Evolutionary conservation across 1,140 invertebrate species (phyloP).

Genomic region (Colletes latitarsis): DNA sequence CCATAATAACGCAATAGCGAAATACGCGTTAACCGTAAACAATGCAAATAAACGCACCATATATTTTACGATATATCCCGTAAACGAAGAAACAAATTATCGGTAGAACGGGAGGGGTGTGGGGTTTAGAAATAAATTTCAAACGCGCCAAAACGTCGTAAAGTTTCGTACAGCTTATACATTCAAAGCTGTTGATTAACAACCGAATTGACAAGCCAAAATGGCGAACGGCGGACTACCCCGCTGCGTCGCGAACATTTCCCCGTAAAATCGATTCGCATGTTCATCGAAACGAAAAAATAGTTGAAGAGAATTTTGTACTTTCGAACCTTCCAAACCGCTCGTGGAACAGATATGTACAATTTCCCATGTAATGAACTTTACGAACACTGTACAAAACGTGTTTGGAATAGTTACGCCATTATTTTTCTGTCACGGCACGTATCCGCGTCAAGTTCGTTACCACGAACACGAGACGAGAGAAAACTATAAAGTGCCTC

Average conservation of each 20-base stretch:
- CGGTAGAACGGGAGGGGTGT: not conserved
- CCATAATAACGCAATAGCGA: not conserved
- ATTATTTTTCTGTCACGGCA: no score
- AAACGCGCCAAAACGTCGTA: not conserved
- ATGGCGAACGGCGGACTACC: not conserved
- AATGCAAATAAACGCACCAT: not conserved
- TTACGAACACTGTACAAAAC: no score
- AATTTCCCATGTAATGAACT: no score
- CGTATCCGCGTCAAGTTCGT: not conserved
- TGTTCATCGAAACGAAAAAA: not conserved
- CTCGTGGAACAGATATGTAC: no score
- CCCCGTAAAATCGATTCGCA: constrained; percentile 5
- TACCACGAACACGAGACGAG: not conserved
- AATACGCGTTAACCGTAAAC: not conserved
- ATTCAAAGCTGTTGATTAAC: constrained; percentile 3
- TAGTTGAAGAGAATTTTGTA: not conserved
- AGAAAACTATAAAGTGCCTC: no score
- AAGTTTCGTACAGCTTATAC: not conserved
- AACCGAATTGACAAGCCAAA: not conserved
- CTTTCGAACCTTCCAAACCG: no score
- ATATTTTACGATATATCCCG: not conserved
- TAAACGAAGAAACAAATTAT: constrained; percentile 3
- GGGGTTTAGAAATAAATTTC: constrained; percentile 7
- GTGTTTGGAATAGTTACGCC: no score
- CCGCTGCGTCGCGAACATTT: not conserved